Conservation (phyloP, 2,888 invertebrate species). For the Nomada flava region DNA sequence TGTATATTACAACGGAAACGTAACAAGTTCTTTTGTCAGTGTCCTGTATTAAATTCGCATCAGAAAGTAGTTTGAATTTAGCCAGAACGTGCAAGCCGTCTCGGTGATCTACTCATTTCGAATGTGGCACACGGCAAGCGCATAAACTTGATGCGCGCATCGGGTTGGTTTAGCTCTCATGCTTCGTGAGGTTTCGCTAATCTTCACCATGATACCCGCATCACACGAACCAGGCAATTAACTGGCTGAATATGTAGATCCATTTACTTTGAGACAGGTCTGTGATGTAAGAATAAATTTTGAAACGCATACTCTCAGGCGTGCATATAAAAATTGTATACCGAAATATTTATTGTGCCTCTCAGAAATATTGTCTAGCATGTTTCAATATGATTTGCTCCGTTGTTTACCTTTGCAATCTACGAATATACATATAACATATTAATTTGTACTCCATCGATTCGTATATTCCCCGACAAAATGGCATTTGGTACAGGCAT, state of each 20-base stretch:
- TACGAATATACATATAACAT: neutral
- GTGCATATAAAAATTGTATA: no score
- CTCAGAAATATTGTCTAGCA: no score
- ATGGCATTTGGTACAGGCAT: slow-evolving; percentile 16
- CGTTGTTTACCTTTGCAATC: slow-evolving; percentile 13
- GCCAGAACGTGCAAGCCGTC: slow-evolving; percentile 7
- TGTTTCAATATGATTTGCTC: no score
- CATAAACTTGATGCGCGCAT: slow-evolving; percentile 69
- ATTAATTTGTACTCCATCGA: no score
- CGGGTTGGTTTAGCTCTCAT: slow-evolving; percentile 64
- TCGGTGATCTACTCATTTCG: slow-evolving; percentile 42
- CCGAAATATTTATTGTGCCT: no score
- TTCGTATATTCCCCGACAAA: neutral
- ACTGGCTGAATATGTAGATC: slow-evolving; percentile 64
- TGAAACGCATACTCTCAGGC: neutral
- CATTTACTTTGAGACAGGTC: slow-evolving; percentile 49
- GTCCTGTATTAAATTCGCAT: slow-evolving; percentile 23
- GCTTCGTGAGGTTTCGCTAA: slow-evolving; percentile 62
- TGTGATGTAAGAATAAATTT: slow-evolving; percentile 40
- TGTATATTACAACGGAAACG: slow-evolving; percentile 5
- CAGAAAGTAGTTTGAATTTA: slow-evolving; percentile 45
- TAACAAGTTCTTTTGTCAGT: slow-evolving; percentile 31
- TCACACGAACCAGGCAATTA: slow-evolving; percentile 66
- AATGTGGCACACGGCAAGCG: slow-evolving; percentile 53
- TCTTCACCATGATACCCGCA: slow-evolving; percentile 66